Evolutionary conservation across 2,888 invertebrate genomes (phyloP).

Genomic region (Lottia gigantea): DNA sequence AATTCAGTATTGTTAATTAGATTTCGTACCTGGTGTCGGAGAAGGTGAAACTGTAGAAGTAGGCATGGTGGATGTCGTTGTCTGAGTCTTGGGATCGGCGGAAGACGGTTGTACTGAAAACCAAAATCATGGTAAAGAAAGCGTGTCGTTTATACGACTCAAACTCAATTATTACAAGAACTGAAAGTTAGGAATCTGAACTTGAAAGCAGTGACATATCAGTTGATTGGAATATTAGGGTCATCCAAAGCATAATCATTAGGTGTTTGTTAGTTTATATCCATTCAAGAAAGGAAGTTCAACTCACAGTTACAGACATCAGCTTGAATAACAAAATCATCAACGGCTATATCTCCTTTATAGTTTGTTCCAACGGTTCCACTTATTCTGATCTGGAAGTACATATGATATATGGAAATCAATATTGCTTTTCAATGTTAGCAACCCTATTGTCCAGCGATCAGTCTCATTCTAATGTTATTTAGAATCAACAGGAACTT

Average conservation of each 20-base stretch:
- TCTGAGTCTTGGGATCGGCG: constrained; percentile 39
- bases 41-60: constrained; percentile 29
- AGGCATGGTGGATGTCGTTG: constrained; percentile 32
- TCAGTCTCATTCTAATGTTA: too few species aligned
- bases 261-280: too few species aligned
- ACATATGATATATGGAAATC: background rate
- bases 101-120: constrained; percentile 39
- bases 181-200: too few species aligned
- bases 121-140: background rate
- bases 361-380: constrained; percentile 49
- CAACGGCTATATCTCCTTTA: constrained; percentile 53
- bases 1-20: background rate
- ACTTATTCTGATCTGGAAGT: constrained; percentile 47
- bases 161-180: too few species aligned
- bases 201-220: too few species aligned
- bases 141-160: too few species aligned
- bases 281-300: background rate
- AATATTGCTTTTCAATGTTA: background rate
- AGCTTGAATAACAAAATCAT: constrained; percentile 48
- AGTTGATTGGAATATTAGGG: too few species aligned
- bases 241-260: too few species aligned
- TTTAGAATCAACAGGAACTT: too few species aligned
- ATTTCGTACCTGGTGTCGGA: constrained; percentile 44
- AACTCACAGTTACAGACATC: constrained; percentile 44
- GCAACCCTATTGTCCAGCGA: too few species aligned